Base-by-base conservation (phyloP, 2,797 vertebrate genomes). In the Alosa sapidissima region DNA sequence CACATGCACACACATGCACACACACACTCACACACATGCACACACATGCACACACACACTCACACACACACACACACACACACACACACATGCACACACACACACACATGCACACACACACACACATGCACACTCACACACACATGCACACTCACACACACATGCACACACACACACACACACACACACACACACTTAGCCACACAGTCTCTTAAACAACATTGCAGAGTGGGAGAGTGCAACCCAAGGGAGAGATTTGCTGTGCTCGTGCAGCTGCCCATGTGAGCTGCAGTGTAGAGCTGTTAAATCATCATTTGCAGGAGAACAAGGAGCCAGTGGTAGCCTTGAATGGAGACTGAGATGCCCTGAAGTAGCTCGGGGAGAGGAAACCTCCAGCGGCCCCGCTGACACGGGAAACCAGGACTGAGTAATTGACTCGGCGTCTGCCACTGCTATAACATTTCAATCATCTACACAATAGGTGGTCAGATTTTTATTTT, bases 231-330 rank as follows among this genome's bases (percentile, higher is more conserved):
- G 14, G 68, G 65, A 72, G 78, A 85, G 87, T 78, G 83, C 87
- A 88, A 87, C 87, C 84, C 90, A 88, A 81, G 89, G 88, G 89
- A 92, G 88, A 90, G 85, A 91, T 92, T 92, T 90, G 85, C 81
- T 82, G 87, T 91, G 92, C 88, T 89, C 90, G 89, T 91, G 85
- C 89, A 92, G 90, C 65, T 84, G 89, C 82, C 91, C 90, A 89
- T 89, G 90, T 93, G 92, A 91, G 89, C 28, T 28, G 28, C 84
- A 92, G 89, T 87, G 87, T 68, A 81, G 58, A 89, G 90, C 86
- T 88, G 88, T 90, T 91, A 90, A 91, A 91, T 91, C 92, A 86
- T 87, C 86, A 87, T 89, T 88, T 88, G 89, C 86, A 85, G 86
- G 89, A 89, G 87, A 88, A 91, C 87, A 88, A 89, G 87, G 86